Evolutionary conservation across 2,888 invertebrate genomes (phyloP), one percentile per base, ranked within the genome.

Genomic region (Xanthia togata): DNA sequence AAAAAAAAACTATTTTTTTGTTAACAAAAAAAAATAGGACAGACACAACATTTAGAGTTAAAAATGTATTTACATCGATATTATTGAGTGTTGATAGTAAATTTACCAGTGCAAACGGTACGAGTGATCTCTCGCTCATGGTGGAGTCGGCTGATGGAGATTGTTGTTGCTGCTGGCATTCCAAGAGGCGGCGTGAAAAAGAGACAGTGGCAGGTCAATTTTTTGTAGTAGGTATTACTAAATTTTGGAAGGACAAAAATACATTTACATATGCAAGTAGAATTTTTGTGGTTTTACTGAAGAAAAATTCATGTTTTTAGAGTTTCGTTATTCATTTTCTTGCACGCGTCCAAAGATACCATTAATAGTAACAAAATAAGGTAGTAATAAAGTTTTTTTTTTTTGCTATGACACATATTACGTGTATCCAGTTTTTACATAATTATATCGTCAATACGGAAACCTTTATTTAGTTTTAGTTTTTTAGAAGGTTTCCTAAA

Each of bases 41-140:
- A 84, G 70, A 73, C 79, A 88, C 84, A 77, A 87, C 85, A 88
- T 83, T 79, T 71, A 86, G 89, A 87, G 88, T 88, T 90, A 90
- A 89, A 91, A 92, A 93, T 91, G 89, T 95, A 95, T 93, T 96
- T 95, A 95, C 95, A 95, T 95, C 94, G 91, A 95, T 90, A 92
- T 95, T 95, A 95, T 91, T 95, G 93, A 94, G 91, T 89, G 92
- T 91, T 89, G 94, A 93, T 92, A 95, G 93, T 94, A 95, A 95
- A 95, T 94, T 96, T 97, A 97, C 96, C 96, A 97, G 94, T 90
- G 95, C 96, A 93, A 95, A 97, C 67, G 96, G 96, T 81, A 96
- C 96, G 79, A 96, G 93, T 31, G 96, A 96, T 86, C 97, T 90
- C 91, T 96, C 97, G 93, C 96, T 97, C 96, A 97, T 96, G 20